Evolutionary conservation across 2,888 invertebrate species (phyloP), one percentile per base, ranked within the genome.

Genomic region (Cacoxenus indagator): DNA sequence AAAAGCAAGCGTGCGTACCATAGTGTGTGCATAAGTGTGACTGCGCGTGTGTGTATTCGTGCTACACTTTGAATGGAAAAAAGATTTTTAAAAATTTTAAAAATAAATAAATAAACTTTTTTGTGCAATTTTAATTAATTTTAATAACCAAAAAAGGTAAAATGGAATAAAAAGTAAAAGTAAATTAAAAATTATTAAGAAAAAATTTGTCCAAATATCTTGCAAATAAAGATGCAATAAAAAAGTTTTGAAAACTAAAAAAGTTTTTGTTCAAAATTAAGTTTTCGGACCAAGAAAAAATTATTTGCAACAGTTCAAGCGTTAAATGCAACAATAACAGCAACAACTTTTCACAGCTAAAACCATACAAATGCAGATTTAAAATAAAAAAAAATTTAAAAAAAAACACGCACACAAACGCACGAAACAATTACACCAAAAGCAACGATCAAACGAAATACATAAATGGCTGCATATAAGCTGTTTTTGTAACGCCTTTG

Each of bases 281-380:
- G 14, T 62, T 51, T 37, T 26, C 27, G 46, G n/a, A n/a, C n/a
- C 48, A 22, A 37, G 26, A 73, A 73, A 64, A 17, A 65, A 65
- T 37, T 22, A 71, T 65, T 45, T 37, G 59, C 59, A 57, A 43
- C 61, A 65, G 61, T 68, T 46, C 66, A 64, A 55, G 45, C 26
- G 45, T 51, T 64, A 71, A 64, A 29, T 24, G 48, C 59, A 68
- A 66, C 48, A 64, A 70, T 68, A 46, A 29, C 59, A 68, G 64
- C 48, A 64, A 70, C 69, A 46, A 29, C 72, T 76, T 74, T 81
- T 72, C 72, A 80, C 80, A 79, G 73, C 75, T 73, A 72, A 27
- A 59, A 48, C 48, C 61, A 61, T 22, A 37, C 22, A 43, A 61
- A 61, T 43, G 61, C 61, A 62, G 22, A 11, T 51, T 17, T 9